Evolutionary conservation across 2,113 vertebrate species (phyloP).

Genomic region (Sapajus apella): DNA sequence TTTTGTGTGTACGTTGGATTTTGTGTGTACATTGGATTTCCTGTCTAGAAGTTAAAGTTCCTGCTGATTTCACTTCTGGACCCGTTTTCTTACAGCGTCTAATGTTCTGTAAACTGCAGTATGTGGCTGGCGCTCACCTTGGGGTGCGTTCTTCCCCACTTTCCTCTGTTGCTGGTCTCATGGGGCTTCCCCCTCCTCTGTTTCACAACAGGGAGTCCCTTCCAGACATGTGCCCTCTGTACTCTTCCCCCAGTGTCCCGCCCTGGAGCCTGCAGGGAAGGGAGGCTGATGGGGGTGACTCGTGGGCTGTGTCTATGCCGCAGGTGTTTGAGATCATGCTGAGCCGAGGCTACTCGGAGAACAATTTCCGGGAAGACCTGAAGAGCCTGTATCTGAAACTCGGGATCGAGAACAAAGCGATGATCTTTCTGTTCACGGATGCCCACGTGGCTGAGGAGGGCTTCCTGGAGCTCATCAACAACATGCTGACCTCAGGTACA

Average conservation of each 20-base stretch:
- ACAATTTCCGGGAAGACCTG: constrained; percentile 92
- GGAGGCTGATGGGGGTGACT: background rate
- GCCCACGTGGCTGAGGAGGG: constrained; percentile 94
- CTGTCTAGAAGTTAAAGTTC: background rate
- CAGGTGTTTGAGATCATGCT: constrained; percentile 96
- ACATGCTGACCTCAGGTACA: constrained; percentile 97
- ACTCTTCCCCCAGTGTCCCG: too few relatives aligned
- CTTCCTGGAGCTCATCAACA: constrained; percentile 98
- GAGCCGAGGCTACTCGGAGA: constrained; percentile 93
- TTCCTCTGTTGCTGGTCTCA: fast-evolving
- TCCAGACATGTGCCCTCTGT: background rate
- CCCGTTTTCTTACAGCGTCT: background rate
- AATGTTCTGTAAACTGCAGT: background rate
- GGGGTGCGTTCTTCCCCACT: fast-evolving
- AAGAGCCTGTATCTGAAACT: constrained; percentile 92
- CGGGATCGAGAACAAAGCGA: constrained; percentile 91
- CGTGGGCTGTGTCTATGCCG: background rate
- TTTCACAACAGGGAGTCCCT: fast-evolving
- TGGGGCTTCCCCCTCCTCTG: background rate
- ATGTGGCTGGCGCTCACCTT: background rate
- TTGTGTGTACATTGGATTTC: background rate
- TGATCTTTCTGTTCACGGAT: constrained; percentile 95
- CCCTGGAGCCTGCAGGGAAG: background rate
- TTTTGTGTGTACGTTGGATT: background rate
- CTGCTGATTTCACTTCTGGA: background rate